Evolutionary conservation across 2,888 invertebrate species (phyloP).

Genomic region (Drosophila quinaria): DNA sequence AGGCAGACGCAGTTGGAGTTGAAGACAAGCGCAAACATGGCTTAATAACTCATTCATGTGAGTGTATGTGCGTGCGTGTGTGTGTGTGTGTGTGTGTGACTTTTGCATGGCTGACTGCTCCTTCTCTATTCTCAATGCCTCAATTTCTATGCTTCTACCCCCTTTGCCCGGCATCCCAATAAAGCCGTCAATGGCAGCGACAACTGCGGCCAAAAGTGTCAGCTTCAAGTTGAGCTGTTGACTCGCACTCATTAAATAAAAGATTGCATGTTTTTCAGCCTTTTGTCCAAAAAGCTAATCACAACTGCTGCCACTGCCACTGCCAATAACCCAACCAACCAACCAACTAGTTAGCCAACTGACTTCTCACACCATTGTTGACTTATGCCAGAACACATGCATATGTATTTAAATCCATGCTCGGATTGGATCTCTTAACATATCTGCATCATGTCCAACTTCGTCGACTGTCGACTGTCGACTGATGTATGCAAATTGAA

Average conservation of each 20-base stretch:
- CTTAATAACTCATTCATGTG: constrained; percentile 73
- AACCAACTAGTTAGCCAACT: constrained; percentile 21
- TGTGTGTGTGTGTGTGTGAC: constrained; percentile 35
- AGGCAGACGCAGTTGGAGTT: constrained; percentile 5
- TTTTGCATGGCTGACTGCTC: constrained; percentile 50
- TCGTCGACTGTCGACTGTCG: neutral
- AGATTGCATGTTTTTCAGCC: constrained; percentile 78
- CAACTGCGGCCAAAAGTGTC: constrained; percentile 67
- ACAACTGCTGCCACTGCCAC: constrained; percentile 38
- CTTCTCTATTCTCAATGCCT: constrained; percentile 18
- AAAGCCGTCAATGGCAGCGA: constrained; percentile 56
- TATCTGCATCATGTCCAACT: constrained; percentile 1
- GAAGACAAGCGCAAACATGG: constrained; percentile 75
- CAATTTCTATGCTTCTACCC: neutral
- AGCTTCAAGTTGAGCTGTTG: constrained; percentile 77
- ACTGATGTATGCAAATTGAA: constrained; percentile 49
- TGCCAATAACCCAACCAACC: constrained; percentile 23
- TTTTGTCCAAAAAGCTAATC: constrained; percentile 59
- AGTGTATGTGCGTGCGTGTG: constrained; percentile 6
- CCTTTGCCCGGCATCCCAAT: constrained; percentile 23
- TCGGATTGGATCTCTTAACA: neutral
- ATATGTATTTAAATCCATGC: constrained; percentile 8
- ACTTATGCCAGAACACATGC: neutral
- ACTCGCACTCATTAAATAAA: constrained; percentile 79
- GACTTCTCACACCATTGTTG: constrained; percentile 41